These are phyloP conservation scores for Unio pictorum DNA, from an alignment of 2,888 invertebrate species.

Conservation along the genomic window DNA sequence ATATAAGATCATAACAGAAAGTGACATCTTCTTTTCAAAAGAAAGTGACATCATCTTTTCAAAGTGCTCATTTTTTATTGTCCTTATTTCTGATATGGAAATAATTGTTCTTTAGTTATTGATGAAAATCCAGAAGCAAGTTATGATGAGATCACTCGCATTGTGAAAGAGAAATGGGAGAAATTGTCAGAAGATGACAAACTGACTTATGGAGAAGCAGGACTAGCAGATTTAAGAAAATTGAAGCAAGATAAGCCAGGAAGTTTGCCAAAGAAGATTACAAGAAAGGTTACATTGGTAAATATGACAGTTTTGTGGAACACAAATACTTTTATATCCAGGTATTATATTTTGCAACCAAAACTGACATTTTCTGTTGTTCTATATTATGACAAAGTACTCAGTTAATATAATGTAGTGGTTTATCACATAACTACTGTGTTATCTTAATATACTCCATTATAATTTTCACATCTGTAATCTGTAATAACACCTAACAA, in stretches of 20 bases:
- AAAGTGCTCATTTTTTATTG: too few relatives aligned
- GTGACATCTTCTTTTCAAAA: too few relatives aligned
- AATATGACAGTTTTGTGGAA: background rate
- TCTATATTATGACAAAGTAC: too few relatives aligned
- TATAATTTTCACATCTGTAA: too few relatives aligned
- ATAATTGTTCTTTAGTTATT: conserved; percentile 33
- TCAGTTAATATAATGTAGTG: too few relatives aligned
- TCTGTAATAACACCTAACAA: too few relatives aligned
- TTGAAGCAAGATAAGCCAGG: conserved; percentile 15
- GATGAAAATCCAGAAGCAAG: conserved; percentile 39
- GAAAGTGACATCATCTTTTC: too few relatives aligned
- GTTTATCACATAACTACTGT: too few relatives aligned
- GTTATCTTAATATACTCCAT: too few relatives aligned
- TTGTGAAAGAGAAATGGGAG: conserved; percentile 44
- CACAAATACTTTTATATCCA: background rate
- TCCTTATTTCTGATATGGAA: too few relatives aligned
- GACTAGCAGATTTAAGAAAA: conserved; percentile 24
- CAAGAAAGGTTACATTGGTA: background rate
- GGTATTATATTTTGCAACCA: conserved; percentile 1
- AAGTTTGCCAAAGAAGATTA: conserved; percentile 2
- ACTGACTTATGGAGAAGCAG: conserved; percentile 28
- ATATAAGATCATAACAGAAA: too few relatives aligned
- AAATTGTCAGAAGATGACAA: conserved; percentile 39
- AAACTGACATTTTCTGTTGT: too few relatives aligned
- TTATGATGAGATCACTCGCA: conserved; percentile 39